These are phyloP conservation scores for Tangara arthus DNA, from an alignment of 2,797 vertebrate species.

Conservation along the genomic window DNA sequence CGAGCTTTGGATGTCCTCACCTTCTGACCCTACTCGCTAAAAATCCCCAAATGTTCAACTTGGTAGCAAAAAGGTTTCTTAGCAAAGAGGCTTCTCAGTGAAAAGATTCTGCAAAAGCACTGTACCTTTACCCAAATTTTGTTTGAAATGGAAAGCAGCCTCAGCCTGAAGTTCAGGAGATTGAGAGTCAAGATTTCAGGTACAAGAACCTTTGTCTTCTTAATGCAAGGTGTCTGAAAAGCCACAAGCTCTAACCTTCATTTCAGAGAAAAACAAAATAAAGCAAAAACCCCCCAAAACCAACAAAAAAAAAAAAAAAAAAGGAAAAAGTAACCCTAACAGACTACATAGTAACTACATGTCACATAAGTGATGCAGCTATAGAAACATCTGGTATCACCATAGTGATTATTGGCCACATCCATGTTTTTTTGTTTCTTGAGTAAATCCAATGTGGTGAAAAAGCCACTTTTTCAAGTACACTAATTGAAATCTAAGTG, in stretches of 20 bases:
- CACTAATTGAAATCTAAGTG: neutral
- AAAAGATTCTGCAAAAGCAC: neutral
- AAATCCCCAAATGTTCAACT: slow-evolving; percentile 5
- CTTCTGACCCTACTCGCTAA: slow-evolving; percentile 4
- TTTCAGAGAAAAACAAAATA: neutral
- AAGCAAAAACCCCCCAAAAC: accelerated
- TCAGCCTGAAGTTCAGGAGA: neutral
- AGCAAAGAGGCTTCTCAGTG: neutral
- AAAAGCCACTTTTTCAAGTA: neutral
- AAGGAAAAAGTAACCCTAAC: neutral
- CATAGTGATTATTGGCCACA: neutral
- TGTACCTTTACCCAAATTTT: neutral
- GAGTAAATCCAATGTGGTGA: neutral
- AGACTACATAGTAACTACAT: neutral
- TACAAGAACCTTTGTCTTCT: neutral
- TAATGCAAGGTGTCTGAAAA: neutral
- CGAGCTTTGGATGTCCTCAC: neutral
- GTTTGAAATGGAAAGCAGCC: slow-evolving; percentile 10
- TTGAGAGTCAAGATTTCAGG: neutral
- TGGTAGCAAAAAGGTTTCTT: neutral
- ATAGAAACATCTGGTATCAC: neutral
- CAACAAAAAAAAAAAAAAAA: neutral
- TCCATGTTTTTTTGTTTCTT: accelerated
- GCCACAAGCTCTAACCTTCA: neutral
- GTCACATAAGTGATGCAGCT: neutral